These are phyloP conservation scores for Margaritifera margaritifera DNA, from an alignment of 2,888 invertebrate species.

Conservation along the genomic window DNA sequence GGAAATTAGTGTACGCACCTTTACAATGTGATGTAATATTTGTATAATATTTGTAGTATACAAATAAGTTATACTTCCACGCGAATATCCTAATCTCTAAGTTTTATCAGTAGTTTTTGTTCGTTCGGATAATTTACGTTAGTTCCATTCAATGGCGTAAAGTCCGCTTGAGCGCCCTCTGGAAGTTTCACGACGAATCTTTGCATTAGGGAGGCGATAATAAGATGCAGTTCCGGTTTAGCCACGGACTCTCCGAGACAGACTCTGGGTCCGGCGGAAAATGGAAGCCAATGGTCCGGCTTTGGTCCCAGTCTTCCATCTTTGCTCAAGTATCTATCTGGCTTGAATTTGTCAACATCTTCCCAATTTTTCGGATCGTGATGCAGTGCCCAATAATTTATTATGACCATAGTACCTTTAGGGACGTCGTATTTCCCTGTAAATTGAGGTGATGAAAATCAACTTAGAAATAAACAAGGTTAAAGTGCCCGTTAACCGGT, in stretches of 20 bases:
- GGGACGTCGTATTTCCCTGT: conserved; percentile 51
- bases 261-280: conserved; percentile 56
- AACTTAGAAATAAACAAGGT: too few species aligned
- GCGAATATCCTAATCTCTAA: too few species aligned
- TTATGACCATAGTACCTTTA: conserved; percentile 46
- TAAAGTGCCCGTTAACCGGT: too few species aligned
- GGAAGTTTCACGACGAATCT: conserved; percentile 17
- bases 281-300: conserved; percentile 57
- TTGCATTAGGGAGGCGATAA: conserved; percentile 44
- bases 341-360: conserved; percentile 49
- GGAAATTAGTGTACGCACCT: too few species aligned
- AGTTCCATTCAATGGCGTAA: too few species aligned
- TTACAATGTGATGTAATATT: too few species aligned
- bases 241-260: conserved; percentile 62
- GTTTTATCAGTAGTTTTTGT: too few species aligned
- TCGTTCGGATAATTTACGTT: too few species aligned
- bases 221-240: conserved; percentile 52
- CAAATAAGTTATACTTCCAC: too few species aligned
- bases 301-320: conserved; percentile 51
- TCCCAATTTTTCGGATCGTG: conserved; percentile 53
- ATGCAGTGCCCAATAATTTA: conserved; percentile 53
- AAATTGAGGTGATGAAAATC: neutral
- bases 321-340: conserved; percentile 55
- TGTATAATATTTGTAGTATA: too few species aligned
- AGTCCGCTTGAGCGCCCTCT: too few species aligned